Base-by-base conservation (phyloP, 2,797 vertebrate genomes). In the Epinephelus malabaricus region DNA sequence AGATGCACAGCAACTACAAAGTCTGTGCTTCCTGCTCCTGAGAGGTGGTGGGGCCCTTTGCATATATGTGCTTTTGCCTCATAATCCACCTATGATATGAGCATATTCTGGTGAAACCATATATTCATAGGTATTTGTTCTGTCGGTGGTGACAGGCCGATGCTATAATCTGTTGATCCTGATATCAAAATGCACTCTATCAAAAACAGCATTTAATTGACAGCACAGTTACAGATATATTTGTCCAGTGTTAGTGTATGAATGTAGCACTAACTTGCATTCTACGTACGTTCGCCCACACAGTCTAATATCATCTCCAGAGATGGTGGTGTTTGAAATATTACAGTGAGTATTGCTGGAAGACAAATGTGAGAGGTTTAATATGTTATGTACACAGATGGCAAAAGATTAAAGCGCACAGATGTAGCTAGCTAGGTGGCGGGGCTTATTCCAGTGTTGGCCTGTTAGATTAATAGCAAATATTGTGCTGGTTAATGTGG, bases 391-490 rank as follows among this genome's bases (percentile, higher is more conserved):
- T 54, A 83, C 82, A 88, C 86, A 91, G 79, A 85, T 56, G 64
- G 74, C 47, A 76, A 23, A 70, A 86, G 83, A 89, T 90, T 71
- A 66, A 63, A 78, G 51, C 10, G 55, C 27, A 40, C 66, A 76
- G 34, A 74, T 64, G 45, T 8, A 45, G 62, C 56, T 38, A 58
- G 63, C 34, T 12, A 25, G 27, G 15, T 38, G 30, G 10, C 0
- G 8, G 27, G 38, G 51, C 27, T 54, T 64, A 68, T 73, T 19
- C 85, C 82, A 62, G 13, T 81, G 84, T 88, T 88, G 84, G 89
- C 78, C 75, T 27, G 73, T 60, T 63, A 72, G 81, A 92, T 88
- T 78, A 88, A 90, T 69, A 70, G 60, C 77, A 92, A 88, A 92
- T 75, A 83, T 63, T 45, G 66, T 23, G 40, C 40, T 56, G 46